Evolutionary conservation across 2,888 invertebrate species (phyloP).

Genomic region (Trachelus troglodyta): DNA sequence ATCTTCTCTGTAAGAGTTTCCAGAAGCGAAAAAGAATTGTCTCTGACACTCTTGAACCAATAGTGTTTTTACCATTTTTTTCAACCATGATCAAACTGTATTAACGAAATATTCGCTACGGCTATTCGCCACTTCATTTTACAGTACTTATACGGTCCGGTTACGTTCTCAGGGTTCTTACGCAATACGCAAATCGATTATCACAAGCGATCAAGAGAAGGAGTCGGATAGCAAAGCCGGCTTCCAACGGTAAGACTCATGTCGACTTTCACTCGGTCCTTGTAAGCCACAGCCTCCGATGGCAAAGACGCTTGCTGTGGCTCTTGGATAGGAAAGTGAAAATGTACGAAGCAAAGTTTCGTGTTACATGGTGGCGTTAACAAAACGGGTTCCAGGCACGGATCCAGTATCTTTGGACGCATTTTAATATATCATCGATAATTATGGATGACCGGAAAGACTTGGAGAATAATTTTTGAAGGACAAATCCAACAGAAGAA

Average conservation of each 20-base stretch:
- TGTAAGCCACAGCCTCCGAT: neutral
- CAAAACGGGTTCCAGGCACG: neutral
- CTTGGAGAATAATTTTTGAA: neutral
- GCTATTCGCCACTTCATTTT: neutral
- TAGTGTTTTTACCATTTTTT: neutral
- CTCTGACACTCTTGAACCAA: neutral
- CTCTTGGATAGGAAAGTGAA: neutral
- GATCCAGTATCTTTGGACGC: neutral
- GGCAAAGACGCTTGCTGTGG: neutral
- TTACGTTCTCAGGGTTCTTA: neutral
- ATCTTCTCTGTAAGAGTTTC: neutral
- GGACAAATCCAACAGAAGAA: too few relatives aligned
- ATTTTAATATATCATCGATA: neutral
- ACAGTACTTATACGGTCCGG: neutral
- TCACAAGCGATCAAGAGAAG: neutral
- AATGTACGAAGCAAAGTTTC: neutral
- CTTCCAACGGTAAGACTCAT: neutral
- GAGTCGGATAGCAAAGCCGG: neutral
- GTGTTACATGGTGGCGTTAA: neutral
- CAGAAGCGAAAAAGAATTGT: neutral
- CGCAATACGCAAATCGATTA: constrained; percentile 16
- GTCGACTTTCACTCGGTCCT: constrained; percentile 1
- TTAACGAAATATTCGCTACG: neutral
- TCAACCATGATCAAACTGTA: neutral
- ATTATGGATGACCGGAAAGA: neutral